Conservation (phyloP, 2,888 invertebrate genomes). For the Eurois occulta region DNA sequence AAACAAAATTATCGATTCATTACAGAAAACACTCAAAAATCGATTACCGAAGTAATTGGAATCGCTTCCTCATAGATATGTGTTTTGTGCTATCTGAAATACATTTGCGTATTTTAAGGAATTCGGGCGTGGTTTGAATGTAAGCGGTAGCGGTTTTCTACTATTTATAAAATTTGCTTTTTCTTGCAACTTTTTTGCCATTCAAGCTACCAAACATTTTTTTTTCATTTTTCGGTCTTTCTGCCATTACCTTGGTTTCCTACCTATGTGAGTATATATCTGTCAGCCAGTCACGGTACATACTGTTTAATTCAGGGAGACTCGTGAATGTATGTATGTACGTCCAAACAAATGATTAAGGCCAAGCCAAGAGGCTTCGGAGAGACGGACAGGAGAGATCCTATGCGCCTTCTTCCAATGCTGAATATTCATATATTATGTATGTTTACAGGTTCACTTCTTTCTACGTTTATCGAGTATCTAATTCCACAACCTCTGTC, state of each 20-base stretch:
- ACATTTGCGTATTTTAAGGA: conserved; percentile 67
- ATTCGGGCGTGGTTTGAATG: conserved; percentile 17
- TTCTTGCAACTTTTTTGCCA: background rate
- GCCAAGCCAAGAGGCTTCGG: background rate
- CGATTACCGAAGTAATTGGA: conserved; percentile 71
- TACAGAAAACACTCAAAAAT: conserved; percentile 64
- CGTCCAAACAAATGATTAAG: background rate
- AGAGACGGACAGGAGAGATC: background rate
- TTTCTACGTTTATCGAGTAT: background rate
- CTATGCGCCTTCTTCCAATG: background rate
- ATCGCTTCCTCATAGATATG: conserved; percentile 70
- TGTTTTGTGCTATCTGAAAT: conserved; percentile 65
- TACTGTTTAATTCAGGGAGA: background rate
- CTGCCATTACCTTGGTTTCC: background rate
- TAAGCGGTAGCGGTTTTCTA: conserved; percentile 6
- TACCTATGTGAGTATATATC: background rate
- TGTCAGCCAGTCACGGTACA: background rate
- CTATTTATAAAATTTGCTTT: background rate
- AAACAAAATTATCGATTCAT: conserved; percentile 53
- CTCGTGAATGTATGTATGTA: no score
- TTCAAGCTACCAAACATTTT: background rate
- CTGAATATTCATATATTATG: background rate
- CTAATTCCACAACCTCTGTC: background rate
- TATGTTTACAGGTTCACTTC: background rate
- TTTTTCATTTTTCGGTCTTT: background rate